Evolutionary conservation across 2,113 vertebrate species (phyloP), one percentile per base, ranked within the genome.

Genomic region (Scytalopus superciliaris): DNA sequence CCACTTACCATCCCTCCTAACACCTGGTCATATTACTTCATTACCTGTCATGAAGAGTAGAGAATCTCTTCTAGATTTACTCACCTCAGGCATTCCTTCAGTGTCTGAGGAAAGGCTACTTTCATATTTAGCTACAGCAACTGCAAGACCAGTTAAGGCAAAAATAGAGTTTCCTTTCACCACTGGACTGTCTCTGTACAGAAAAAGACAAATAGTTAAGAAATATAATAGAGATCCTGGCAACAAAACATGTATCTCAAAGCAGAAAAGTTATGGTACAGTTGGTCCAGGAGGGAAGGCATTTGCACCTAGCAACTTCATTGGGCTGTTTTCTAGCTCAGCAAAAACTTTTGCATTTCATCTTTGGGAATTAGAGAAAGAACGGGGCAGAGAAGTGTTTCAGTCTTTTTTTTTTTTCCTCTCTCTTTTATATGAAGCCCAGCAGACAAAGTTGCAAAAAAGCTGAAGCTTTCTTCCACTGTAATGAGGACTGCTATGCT

Each of bases 91-190:
- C 84, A 96, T 55, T 10, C 78, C 97, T 18, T 98, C 98, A 6
- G 93, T 73, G 7, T 99, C 98, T 15, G 98, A 96, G 14, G 98
- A 98, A 52, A 99, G 98, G 94, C 98, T 99, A 95, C 96, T 98
- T 98, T 99, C 99, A 0, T 99, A 98, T 87, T 98, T 99, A 59
- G 98, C 98, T 33, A 99, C 97, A 9, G 97, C 98, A 8, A 98
- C 98, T 37, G 99, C 99, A 74, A 99, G 98, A 50, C 98, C 98
- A 77, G 99, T 99, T 90, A 99, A 96, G 78, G 99, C 99, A 83
- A 99, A 95, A 60, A 99, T 98, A 24, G 98, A 98, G 80, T 99
- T 99, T 27, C 99, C 99, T 97, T 99, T 99, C 45, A 99, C 98
- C 59, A 99, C 99, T 8, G 99, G 98, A 91, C 98, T 99, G 79